These are phyloP conservation scores for Thinocorus orbignyianus DNA, from an alignment of 2,113 vertebrate species.

Conservation along the genomic window DNA sequence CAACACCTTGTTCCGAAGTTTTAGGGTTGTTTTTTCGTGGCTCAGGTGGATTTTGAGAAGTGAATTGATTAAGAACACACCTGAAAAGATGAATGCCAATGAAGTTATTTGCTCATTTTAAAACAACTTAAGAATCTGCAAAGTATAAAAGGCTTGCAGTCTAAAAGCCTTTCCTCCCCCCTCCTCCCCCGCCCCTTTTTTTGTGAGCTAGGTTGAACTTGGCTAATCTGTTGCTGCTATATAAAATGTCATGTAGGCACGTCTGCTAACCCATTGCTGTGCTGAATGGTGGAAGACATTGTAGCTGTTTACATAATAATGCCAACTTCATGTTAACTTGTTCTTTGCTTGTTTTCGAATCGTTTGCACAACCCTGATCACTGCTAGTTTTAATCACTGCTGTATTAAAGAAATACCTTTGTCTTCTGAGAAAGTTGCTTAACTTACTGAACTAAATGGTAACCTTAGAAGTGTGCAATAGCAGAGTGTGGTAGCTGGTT, in stretches of 20 bases:
- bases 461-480: neutral
- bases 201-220: neutral
- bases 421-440: neutral
- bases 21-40: neutral
- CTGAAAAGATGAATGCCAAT: neutral
- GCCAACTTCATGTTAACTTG: neutral
- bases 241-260: neutral
- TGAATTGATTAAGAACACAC: neutral
- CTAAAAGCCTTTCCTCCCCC: neutral
- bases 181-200: neutral
- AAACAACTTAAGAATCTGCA: neutral
- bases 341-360: neutral
- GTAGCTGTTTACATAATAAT: neutral
- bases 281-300: neutral
- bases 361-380: neutral
- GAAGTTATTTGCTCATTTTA: neutral
- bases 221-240: neutral
- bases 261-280: neutral
- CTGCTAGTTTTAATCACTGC: neutral
- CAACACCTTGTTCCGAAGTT: neutral
- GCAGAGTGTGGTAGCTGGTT: neutral
- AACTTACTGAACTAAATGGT: neutral
- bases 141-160: neutral
- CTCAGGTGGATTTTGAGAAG: neutral
- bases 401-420: neutral